These are phyloP conservation scores for Caenorhabditis zanzibari DNA, from an alignment of 2,888 invertebrate genomes.

Conservation along the genomic window DNA sequence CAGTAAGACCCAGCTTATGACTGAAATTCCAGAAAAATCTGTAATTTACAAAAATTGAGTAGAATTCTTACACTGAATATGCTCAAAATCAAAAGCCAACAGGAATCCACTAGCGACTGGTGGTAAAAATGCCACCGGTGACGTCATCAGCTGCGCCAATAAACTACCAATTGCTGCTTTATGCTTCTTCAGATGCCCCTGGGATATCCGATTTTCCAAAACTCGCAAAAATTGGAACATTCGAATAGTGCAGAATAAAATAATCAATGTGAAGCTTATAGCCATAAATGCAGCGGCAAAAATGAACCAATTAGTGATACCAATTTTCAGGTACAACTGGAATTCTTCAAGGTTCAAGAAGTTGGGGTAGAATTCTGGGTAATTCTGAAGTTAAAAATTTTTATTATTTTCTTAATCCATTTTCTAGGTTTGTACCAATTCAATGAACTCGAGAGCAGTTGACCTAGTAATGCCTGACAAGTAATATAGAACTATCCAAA, in stretches of 20 bases:
- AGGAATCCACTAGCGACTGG: conserved; percentile 35
- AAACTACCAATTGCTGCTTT: conserved; percentile 35
- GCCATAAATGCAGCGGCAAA: conserved; percentile 5
- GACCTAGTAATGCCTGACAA: conserved; percentile 11
- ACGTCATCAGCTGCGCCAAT: conserved; percentile 32
- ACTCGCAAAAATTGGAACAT: conserved; percentile 26
- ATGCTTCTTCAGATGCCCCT: conserved; percentile 29
- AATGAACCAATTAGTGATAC: conserved; percentile 33
- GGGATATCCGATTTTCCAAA: conserved; percentile 35
- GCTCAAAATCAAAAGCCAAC: conserved; percentile 19
- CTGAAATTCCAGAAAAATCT: conserved; percentile 10
- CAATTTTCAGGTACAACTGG: conserved; percentile 21
- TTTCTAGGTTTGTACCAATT: too few relatives aligned
- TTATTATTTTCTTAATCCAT: too few relatives aligned
- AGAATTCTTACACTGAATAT: conserved; percentile 46
- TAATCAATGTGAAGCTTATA: conserved; percentile 11
- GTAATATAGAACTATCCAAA: conserved; percentile 30
- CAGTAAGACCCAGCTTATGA: conserved; percentile 24
- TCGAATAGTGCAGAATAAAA: conserved; percentile 28
- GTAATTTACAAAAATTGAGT: background rate
- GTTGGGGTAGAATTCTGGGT: background rate
- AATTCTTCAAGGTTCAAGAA: conserved; percentile 51
- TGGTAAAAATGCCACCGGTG: conserved; percentile 35
- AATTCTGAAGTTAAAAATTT: conserved; percentile 18
- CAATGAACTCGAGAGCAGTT: conserved; percentile 1